Evolutionary conservation across 1,140 invertebrate species (phyloP).

Genomic region (Sycophaga agraensis): DNA sequence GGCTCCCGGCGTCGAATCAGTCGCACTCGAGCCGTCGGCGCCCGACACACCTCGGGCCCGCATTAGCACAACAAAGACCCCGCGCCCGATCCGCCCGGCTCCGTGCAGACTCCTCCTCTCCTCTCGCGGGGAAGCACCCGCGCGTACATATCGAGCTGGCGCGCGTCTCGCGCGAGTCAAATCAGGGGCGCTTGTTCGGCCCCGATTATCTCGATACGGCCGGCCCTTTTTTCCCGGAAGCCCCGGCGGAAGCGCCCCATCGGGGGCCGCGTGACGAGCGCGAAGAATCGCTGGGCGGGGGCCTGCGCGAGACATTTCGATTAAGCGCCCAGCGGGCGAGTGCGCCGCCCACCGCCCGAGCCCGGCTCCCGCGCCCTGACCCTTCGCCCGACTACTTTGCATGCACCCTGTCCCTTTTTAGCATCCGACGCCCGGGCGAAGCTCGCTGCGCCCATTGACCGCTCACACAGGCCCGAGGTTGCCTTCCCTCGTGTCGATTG

Average conservation of each 20-base stretch:
- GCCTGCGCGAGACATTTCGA: constrained; percentile 56
- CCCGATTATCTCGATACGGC: constrained; percentile 35
- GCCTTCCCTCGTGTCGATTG: no score
- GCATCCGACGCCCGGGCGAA: background rate
- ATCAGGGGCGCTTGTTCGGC: constrained; percentile 51
- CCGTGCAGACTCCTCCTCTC: no score
- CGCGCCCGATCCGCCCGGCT: no score
- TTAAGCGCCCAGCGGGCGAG: constrained; percentile 46
- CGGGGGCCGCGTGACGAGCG: background rate
- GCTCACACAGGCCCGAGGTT: no score
- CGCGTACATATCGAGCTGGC: constrained; percentile 45
- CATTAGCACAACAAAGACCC: background rate
- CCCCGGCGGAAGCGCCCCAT: no score
- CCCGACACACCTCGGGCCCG: background rate
- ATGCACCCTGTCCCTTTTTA: background rate
- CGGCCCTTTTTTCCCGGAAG: no score
- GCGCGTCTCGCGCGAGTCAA: constrained; percentile 30
- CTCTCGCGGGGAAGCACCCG: no score
- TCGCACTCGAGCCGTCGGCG: no score
- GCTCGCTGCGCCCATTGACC: no score
- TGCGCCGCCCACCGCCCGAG: no score
- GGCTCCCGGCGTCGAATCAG: no score
- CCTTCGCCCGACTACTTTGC: background rate
- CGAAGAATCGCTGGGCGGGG: constrained; percentile 35
- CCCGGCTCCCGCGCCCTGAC: no score